Evolutionary conservation across 2,888 invertebrate genomes (phyloP).

Genomic region (Eilema sororculum): DNA sequence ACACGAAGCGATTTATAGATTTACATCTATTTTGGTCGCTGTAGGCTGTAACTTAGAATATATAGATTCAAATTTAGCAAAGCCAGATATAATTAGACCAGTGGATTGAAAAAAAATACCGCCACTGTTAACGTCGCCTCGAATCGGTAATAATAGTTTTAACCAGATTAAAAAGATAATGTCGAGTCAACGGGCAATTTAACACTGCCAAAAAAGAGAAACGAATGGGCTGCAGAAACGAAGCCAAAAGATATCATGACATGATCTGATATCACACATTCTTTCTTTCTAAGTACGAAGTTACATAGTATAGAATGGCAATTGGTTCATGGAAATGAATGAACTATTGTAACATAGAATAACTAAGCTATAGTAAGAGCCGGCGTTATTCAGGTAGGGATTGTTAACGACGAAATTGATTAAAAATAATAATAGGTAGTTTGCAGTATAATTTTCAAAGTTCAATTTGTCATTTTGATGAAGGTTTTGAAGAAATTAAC

Average conservation of each 20-base stretch:
- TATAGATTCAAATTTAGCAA: neutral
- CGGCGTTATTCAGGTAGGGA: too few relatives aligned
- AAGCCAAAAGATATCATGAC: neutral
- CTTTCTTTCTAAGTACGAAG: neutral
- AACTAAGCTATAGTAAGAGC: too few relatives aligned
- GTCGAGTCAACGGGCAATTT: neutral
- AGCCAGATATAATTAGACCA: neutral
- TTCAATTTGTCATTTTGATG: too few relatives aligned
- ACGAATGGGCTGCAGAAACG: neutral
- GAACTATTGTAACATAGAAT: too few relatives aligned
- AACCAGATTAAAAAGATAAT: slow-evolving; percentile 2
- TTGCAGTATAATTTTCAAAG: too few relatives aligned
- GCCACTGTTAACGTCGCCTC: neutral
- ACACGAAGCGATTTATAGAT: slow-evolving; percentile 10
- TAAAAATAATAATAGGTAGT: too few relatives aligned
- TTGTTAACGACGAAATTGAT: too few relatives aligned
- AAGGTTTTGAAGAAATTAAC: too few relatives aligned
- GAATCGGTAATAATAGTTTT: slow-evolving; percentile 1
- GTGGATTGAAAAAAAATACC: neutral
- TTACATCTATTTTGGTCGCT: slow-evolving; percentile 1
- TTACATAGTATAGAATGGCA: neutral
- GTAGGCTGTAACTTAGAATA: neutral
- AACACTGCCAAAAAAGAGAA: neutral
- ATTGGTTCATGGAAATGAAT: neutral
- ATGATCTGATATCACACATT: neutral